These are phyloP conservation scores for Pandemis cinnamomeana DNA, from an alignment of 2,888 invertebrate genomes.

Conservation along the genomic window DNA sequence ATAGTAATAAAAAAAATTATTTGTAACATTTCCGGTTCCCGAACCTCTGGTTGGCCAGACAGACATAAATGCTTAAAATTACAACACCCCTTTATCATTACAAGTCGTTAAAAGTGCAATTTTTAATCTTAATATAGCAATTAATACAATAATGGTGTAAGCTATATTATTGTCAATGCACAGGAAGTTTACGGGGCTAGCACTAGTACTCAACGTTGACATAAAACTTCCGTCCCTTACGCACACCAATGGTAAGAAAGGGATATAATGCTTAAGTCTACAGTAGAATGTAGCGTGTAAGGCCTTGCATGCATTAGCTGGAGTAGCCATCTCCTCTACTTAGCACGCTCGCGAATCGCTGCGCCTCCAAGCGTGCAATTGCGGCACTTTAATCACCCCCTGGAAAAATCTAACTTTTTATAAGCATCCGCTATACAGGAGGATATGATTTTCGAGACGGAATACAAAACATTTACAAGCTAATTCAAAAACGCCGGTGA, in stretches of 20 bases:
- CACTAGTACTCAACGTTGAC: background rate
- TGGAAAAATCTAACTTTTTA: constrained; percentile 31
- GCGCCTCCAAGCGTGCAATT: constrained; percentile 16
- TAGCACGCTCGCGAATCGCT: constrained; percentile 31
- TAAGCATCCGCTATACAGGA: background rate
- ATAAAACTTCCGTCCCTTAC: background rate
- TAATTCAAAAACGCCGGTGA: too few species aligned
- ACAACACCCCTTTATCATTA: background rate
- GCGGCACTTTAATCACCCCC: constrained; percentile 17
- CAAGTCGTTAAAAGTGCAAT: constrained; percentile 9
- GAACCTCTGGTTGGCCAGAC: background rate
- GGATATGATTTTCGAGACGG: background rate
- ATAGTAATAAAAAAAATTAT: too few species aligned
- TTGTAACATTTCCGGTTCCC: background rate
- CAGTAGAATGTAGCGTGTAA: background rate
- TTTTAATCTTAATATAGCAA: constrained; percentile 10
- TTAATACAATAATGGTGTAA: constrained; percentile 8
- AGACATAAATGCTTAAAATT: background rate
- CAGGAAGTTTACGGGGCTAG: background rate
- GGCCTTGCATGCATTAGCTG: background rate
- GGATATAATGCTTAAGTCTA: background rate
- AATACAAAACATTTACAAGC: background rate
- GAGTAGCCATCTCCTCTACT: constrained; percentile 21
- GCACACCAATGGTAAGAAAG: background rate
- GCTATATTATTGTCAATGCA: constrained; percentile 6